Base-by-base conservation (phyloP, 2,113 vertebrate species). In the Morone chrysops region DNA sequence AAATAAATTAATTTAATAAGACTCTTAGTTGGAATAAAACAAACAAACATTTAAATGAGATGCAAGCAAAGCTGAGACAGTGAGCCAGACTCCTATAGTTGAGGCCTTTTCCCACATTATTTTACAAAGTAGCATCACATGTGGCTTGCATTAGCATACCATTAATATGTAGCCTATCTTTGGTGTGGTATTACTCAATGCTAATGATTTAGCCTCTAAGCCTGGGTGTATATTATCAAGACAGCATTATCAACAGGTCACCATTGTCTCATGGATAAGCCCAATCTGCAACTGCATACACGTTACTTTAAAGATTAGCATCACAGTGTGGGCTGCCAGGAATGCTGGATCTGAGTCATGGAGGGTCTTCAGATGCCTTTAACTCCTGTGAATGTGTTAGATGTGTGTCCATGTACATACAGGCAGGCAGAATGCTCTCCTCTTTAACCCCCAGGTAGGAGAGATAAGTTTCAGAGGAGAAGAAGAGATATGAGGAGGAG, bases 201-300 rank as follows among this genome's bases (percentile, higher is more conserved):
- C 91, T 93, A 95, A 95, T 93, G 89, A 79, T 36, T 71, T n/a
- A 67, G 73, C 71, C 88, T 89, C 47, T 75, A 85, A 91, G 70
- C 82, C 67, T 51, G 72, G 85, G 80, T 80, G 76, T 82, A 78
- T 87, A 78, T 84, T 86, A 81, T 90, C 70, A 80, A 60, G 65
- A 84, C 57, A n/a, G 76, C 75, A 68, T 78, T 53, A 82, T 90
- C 91, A 92, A 92, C 87, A 89, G 89, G 90, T 88, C 40, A 13
- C 89, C 81, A 90, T 93, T 95, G 89, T 94, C 82, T 82, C 31
- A 1, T 63, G 77, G 65, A 82, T 70, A 82, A 85, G 47, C 83
- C 76, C 82, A 65, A 86, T 91, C 89, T 92, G 70, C 91, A 89
- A 80, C 85, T 91, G 80, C 85, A 87, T 90, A 73, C 85, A 89